phyloP scores from a whole-genome alignment of 2,888 invertebrate species.

The Phengaris alcon region DNA sequence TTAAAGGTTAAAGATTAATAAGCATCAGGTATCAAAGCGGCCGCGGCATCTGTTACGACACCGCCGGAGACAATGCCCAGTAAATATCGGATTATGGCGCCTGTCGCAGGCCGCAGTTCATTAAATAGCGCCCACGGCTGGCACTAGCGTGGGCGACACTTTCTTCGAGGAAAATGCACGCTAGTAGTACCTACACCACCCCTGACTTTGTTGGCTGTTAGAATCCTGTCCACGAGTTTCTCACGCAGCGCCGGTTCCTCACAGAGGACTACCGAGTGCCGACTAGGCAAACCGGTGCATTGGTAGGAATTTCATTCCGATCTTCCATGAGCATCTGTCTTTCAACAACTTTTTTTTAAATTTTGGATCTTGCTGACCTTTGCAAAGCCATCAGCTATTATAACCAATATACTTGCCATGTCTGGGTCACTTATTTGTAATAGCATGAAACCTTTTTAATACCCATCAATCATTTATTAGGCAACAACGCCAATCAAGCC shows the following conservation, averaged over 20 bases:
- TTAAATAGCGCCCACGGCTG: conserved; percentile 59
- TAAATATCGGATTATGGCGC: conserved; percentile 55
- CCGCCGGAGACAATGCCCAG: conserved; percentile 51
- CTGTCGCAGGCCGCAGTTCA: conserved; percentile 53
- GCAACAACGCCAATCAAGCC: not conserved
- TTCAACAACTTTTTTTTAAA: not conserved
- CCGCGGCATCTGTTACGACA: conserved; percentile 41
- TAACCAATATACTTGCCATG: not conserved
- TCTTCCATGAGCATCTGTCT: too few species aligned
- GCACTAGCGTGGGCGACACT: conserved; percentile 45
- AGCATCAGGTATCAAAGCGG: conserved; percentile 43
- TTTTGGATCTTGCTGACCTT: not conserved
- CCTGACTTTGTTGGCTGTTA: not conserved
- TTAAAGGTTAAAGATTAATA: conserved; percentile 41
- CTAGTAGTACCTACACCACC: conserved; percentile 1
- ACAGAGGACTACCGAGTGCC: too few species aligned
- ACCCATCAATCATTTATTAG: not conserved
- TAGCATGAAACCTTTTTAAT: not conserved
- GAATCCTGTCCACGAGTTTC: not conserved
- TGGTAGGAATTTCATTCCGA: too few species aligned
- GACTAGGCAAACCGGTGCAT: too few species aligned
- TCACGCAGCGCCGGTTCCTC: not conserved
- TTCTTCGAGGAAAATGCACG: conserved; percentile 1
- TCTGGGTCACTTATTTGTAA: not conserved
- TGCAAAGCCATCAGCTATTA: not conserved